Evolutionary conservation across 1,140 invertebrate species (phyloP), one percentile per base, ranked within the genome.

Genomic region (Panagrolaimus sp.): DNA sequence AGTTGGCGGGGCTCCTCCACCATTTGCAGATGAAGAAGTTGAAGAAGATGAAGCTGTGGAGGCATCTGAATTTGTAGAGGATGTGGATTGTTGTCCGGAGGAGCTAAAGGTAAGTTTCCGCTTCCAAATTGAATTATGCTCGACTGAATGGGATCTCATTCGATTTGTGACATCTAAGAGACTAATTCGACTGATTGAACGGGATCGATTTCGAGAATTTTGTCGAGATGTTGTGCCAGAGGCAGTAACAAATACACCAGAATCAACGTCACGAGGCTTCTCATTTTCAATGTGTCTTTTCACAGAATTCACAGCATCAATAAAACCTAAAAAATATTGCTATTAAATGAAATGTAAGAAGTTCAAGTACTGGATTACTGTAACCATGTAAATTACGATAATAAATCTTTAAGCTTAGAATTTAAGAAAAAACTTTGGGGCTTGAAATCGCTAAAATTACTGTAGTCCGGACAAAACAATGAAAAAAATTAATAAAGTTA

Each of bases 271-370:
- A 32, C 47, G 69, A 6, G 26, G 21, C n/a, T 44, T 64, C 46
- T 78, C 77, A 64, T 78, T 78, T 64, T 80, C 76, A 28, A 78
- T 78, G 63, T 78, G 77, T 43, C 78, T 47, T 67, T 78, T 78
- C 7, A 78, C 68, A 47, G 76, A 77, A 47, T 69, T 74, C 10
- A 81, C 78, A 12, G 75, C 75, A 65, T 78, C 77, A 26, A 78
- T 66, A 47, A 78, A 79, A 15, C 67, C 75, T 58, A 72, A 72
- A 71, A 70, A 69, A 58, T 64, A 28, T 67, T 48, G 38, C 9
- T 70, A 38, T 38, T 38, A 38, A 4, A 4, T 38, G 32, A 4
- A 38, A 38, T 38, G 32, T 10, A n/a, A 17, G 48, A 52, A 24
- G 48, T 24, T 17, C 48, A 6, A 6, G 6, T 24, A 17, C 2